Percentiles rank a stretch among this genome's conserved stretches.
phyloP scores from a whole-genome alignment of 2,888 invertebrate species.

The Chelonus formosanus region DNA sequence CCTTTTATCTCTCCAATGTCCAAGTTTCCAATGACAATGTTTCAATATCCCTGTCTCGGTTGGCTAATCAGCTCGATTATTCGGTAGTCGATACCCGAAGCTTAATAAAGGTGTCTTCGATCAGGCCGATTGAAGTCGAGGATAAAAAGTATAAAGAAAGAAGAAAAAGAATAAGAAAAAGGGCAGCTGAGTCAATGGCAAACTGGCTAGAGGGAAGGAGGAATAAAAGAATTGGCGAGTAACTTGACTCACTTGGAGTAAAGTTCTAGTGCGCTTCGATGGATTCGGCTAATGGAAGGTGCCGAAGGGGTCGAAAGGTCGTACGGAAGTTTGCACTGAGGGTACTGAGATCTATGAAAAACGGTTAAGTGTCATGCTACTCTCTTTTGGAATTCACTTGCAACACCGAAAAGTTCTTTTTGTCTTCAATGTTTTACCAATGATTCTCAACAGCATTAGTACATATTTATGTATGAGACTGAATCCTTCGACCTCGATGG shows the following conservation, averaged over 20 bases:
- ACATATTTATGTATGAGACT: slow-evolving; percentile 36
- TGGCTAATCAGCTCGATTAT: slow-evolving; percentile 22
- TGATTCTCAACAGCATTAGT: background rate
- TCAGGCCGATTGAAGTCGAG: slow-evolving; percentile 20
- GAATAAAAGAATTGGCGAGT: slow-evolving; percentile 34
- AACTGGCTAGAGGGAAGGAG: background rate
- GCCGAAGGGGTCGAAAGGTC: slow-evolving; percentile 34
- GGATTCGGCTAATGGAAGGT: slow-evolving; percentile 35
- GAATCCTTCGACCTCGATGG: slow-evolving; percentile 18
- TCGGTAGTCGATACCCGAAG: slow-evolving; percentile 22
- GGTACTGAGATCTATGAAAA: slow-evolving; percentile 22
- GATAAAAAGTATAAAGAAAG: slow-evolving; percentile 7
- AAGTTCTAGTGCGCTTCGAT: slow-evolving; percentile 25
- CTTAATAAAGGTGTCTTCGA: slow-evolving; percentile 30
- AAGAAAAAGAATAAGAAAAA: slow-evolving; percentile 18
- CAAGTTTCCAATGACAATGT: slow-evolving; percentile 18
- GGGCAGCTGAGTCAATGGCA: too few relatives aligned
- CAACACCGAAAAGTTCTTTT: background rate
- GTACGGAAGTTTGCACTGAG: slow-evolving; percentile 32
- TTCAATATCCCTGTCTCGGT: slow-evolving; percentile 9
- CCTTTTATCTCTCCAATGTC: background rate
- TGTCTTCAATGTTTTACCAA: too few relatives aligned
- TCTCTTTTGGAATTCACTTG: slow-evolving; percentile 20
- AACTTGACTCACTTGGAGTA: slow-evolving; percentile 28
- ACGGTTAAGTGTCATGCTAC: slow-evolving; percentile 4